A percentile compares a stretch with the other conserved stretches of the same genome.
Conservation (phyloP, 2,797 vertebrate species). For the Acrossocheilus wenchowensis region DNA sequence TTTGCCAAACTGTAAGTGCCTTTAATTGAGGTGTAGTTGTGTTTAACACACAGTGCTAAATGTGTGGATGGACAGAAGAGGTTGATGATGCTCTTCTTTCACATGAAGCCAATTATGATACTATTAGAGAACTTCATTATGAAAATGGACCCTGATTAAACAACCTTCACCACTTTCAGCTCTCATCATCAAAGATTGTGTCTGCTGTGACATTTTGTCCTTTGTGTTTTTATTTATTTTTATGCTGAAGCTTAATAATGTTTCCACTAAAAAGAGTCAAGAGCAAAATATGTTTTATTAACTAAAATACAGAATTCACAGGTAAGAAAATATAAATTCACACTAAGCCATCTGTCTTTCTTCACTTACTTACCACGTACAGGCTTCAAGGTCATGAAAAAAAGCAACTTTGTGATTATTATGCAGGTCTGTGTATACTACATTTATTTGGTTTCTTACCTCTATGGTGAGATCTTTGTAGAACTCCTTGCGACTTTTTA, state of each 20-base stretch:
- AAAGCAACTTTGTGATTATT: not conserved
- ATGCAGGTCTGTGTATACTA: not conserved
- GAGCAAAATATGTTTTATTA: not conserved
- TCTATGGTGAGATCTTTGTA: constrained; percentile 77
- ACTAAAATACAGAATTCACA: not conserved
- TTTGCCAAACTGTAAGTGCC: not conserved
- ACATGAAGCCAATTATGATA: constrained; percentile 20
- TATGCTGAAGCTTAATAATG: not conserved
- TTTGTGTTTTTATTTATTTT: not conserved
- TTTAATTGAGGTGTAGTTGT: not conserved
- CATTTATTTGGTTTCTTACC: constrained; percentile 72
- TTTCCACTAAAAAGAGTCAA: not conserved
- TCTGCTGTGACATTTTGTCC: constrained; percentile 30
- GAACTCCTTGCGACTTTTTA: constrained; percentile 63
- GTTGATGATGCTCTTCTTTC: constrained; percentile 11
- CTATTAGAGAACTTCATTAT: constrained; percentile 19
- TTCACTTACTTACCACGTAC: too few relatives aligned
- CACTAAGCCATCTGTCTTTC: not conserved
- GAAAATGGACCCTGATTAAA: constrained; percentile 48
- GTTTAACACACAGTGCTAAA: not conserved
- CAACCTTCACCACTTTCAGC: constrained; percentile 25
- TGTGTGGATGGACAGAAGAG: not conserved
- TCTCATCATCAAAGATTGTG: constrained; percentile 25
- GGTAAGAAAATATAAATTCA: not conserved
- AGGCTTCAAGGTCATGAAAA: not conserved